Percentiles rank a stretch among this genome's conserved stretches.
Evolutionary conservation across 1,140 invertebrate species (phyloP).

Genomic region (Sinella curviseta): DNA sequence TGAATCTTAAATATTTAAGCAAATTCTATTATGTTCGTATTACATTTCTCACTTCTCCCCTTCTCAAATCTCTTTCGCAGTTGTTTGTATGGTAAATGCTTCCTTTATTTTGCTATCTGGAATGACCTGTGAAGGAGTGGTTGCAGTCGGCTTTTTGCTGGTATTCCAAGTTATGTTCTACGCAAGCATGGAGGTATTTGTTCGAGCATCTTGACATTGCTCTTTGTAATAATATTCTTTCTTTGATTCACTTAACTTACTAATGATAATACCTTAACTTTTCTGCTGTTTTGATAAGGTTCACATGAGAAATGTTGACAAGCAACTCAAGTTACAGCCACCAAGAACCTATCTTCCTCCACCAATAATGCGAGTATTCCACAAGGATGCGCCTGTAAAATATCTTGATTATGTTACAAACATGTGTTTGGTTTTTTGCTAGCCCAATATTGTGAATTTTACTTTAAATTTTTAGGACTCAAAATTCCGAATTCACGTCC

Average conservation of each 20-base stretch:
- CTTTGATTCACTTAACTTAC: neutral
- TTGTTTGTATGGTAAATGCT: neutral
- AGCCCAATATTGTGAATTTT: neutral
- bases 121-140: neutral
- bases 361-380: conserved; percentile 26
- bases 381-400: conserved; percentile 29
- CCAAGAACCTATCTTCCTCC: conserved; percentile 16
- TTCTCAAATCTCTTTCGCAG: neutral
- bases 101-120: neutral
- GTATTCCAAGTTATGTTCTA: conserved; percentile 8
- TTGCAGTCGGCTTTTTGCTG: neutral
- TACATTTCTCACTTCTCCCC: no score
- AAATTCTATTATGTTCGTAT: neutral
- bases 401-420: neutral
- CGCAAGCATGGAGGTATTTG: conserved; percentile 23
- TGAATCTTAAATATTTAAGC: neutral
- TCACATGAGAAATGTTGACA: conserved; percentile 8
- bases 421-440: neutral
- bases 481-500: conserved; percentile 11
- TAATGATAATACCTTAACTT: neutral
- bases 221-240: neutral
- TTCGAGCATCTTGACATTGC: no score
- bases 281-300: neutral
- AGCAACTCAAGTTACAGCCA: neutral
- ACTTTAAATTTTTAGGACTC: neutral